Conservation (phyloP, 2,797 vertebrate species). For the Gastrophryne carolinensis region DNA sequence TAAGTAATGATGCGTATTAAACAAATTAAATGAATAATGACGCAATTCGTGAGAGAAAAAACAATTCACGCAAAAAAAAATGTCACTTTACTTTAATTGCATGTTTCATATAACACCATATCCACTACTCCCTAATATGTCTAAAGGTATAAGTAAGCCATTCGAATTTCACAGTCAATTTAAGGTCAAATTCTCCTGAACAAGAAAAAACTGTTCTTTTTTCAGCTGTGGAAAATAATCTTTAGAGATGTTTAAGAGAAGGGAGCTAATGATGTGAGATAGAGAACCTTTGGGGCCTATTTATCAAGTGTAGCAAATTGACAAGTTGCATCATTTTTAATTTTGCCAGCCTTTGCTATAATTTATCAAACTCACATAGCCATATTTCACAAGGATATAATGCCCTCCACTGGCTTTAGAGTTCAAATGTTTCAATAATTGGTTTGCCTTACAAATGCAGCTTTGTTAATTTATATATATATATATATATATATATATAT, state of each 20-base stretch:
- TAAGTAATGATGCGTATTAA: background rate
- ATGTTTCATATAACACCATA: conserved; percentile 5
- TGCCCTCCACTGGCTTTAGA: conserved; percentile 37
- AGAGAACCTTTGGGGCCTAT: conserved; percentile 39
- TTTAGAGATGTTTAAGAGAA: conserved; percentile 44
- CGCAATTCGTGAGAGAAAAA: background rate
- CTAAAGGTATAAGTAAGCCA: conserved; percentile 17
- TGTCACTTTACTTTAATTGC: conserved; percentile 27
- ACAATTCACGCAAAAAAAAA: background rate
- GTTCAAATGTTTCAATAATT: conserved; percentile 39
- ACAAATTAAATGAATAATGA: background rate
- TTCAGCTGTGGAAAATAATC: conserved; percentile 25
- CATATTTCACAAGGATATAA: conserved; percentile 45
- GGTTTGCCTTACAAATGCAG: conserved; percentile 23
- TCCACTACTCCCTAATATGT: conserved; percentile 47
- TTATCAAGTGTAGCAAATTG: conserved; percentile 13
- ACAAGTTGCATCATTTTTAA: conserved; percentile 48
- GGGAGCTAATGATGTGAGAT: conserved; percentile 47
- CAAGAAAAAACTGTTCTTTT: conserved; percentile 31
- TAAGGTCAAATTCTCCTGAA: conserved; percentile 46
- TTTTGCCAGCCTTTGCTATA: conserved; percentile 44
- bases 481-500: too few species aligned
- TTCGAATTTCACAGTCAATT: conserved; percentile 37
- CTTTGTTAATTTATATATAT: conserved; percentile 9
- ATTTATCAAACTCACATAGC: conserved; percentile 39